Evolutionary conservation across 2,797 vertebrate genomes (phyloP).

Genomic region (Xiphophorus birchmanni): DNA sequence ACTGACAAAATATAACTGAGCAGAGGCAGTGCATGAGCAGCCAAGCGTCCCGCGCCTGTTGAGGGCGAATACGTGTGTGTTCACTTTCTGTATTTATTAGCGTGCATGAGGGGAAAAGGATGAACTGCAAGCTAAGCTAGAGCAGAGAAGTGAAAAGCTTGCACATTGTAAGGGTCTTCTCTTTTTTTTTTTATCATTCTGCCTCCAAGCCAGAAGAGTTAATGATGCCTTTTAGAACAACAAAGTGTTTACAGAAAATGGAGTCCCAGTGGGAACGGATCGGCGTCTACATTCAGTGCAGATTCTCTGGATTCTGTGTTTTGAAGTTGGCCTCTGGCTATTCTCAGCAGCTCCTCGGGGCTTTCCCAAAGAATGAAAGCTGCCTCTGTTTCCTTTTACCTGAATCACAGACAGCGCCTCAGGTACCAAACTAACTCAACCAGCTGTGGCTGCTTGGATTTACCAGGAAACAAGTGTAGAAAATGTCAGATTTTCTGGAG

Average conservation of each 20-base stretch:
- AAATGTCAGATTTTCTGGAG: neutral
- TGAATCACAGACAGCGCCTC: constrained; percentile 2
- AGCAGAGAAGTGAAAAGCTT: constrained; percentile 28
- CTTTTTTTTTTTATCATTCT: constrained; percentile 12
- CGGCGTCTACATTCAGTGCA: constrained; percentile 2
- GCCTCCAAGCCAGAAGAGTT: constrained; percentile 50
- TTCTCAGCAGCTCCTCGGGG: constrained; percentile 29
- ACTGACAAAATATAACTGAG: constrained; percentile 36
- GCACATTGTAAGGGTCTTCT: constrained; percentile 12
- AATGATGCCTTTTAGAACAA: constrained; percentile 45
- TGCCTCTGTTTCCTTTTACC: constrained; percentile 15
- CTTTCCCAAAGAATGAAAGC: constrained; percentile 27
- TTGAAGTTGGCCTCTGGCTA: constrained; percentile 40
- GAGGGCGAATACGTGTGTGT: constrained; percentile 8
- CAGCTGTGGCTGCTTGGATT: constrained; percentile 17
- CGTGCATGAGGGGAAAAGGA: constrained; percentile 11
- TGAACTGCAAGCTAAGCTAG: constrained; percentile 23
- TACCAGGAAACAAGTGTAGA: neutral
- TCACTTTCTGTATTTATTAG: constrained; percentile 43
- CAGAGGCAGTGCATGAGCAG: constrained; percentile 41
- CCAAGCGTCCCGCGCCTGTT: constrained; percentile 29
- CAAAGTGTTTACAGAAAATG: constrained; percentile 38
- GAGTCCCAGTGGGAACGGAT: constrained; percentile 20
- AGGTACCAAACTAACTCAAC: constrained; percentile 7
- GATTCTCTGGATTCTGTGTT: constrained; percentile 19